phyloP scores from a whole-genome alignment of 2,797 vertebrate species.

The Glossophaga mutica region DNA sequence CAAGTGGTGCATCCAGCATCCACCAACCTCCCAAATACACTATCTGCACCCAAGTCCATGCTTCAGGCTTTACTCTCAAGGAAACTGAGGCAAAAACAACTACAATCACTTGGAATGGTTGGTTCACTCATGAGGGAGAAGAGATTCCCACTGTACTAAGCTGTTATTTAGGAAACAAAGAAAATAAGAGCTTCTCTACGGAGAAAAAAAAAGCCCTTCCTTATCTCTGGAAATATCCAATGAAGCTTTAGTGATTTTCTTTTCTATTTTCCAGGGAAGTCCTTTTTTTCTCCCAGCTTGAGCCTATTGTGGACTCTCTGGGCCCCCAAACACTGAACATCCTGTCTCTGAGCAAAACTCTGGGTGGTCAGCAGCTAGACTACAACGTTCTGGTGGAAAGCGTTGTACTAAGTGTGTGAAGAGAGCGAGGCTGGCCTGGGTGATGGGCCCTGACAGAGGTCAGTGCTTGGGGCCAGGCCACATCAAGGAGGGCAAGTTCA shows the following conservation, averaged over 20 bases:
- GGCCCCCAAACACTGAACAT: not conserved
- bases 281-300: not conserved
- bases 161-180: not conserved
- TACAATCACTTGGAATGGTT: not conserved
- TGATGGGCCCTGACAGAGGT: not conserved
- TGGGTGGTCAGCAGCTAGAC: not conserved
- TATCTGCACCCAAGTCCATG: not conserved
- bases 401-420: not conserved
- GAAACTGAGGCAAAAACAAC: not conserved
- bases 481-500: not conserved
- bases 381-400: not conserved
- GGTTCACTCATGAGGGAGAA: not conserved
- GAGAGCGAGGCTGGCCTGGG: not conserved
- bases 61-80: not conserved
- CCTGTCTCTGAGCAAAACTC: not conserved
- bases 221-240: not conserved
- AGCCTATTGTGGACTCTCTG: not conserved
- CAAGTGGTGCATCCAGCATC: not conserved
- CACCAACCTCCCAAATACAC: not conserved
- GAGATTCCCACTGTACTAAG: not conserved
- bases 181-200: not conserved
- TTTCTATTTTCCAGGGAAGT: not conserved
- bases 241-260: not conserved
- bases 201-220: not conserved
- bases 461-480: not conserved